Conservation (phyloP, 2,888 invertebrate species). For the Glomeris marginata region DNA sequence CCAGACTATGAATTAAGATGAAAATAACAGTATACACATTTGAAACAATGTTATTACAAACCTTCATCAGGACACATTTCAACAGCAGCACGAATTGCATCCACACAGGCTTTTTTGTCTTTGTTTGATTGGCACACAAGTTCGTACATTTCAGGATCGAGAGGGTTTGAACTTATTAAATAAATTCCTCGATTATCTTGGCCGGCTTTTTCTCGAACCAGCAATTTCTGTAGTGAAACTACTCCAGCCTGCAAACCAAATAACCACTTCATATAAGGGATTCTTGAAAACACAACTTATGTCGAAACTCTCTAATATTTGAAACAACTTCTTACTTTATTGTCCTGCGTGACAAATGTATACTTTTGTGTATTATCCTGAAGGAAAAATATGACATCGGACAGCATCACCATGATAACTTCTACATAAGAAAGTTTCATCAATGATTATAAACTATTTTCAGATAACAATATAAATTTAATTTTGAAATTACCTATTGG, state of each 20-base stretch:
- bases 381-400: conserved; percentile 80
- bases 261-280: neutral
- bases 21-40: too few relatives aligned
- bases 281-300: too few relatives aligned
- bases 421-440: conserved; percentile 34
- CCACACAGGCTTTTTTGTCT: conserved; percentile 81
- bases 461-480: neutral
- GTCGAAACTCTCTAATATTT: too few relatives aligned
- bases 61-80: conserved; percentile 65
- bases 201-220: conserved; percentile 88
- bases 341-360: conserved; percentile 68
- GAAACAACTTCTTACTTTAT: conserved; percentile 63
- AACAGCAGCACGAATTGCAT: conserved; percentile 66
- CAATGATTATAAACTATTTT: conserved; percentile 4
- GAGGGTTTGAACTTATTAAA: conserved; percentile 77
- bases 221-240: conserved; percentile 73
- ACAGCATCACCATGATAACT: conserved; percentile 72
- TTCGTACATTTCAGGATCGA: conserved; percentile 93
- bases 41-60: neutral
- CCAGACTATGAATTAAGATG: neutral
- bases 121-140: conserved; percentile 70
- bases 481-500: conserved; percentile 38
- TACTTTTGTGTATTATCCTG: conserved; percentile 87
- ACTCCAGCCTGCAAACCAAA: conserved; percentile 58
- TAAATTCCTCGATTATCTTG: conserved; percentile 70